phyloP scores from a whole-genome alignment of 2,888 invertebrate species.

The Xestia xanthographa region DNA sequence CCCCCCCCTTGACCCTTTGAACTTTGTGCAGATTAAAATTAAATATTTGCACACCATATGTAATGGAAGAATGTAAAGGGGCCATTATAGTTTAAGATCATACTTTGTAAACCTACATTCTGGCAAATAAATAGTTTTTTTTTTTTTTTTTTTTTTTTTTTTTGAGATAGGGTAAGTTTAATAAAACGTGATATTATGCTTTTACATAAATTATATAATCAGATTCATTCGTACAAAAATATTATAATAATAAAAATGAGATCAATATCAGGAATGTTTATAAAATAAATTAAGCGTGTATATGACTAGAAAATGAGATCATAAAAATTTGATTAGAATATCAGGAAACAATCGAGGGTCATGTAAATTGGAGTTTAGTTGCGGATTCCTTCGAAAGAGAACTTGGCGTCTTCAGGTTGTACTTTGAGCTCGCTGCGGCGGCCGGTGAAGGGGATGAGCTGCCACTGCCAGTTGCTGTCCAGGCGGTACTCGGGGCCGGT shows the following conservation, averaged over 20 bases:
- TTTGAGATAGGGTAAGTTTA: no score
- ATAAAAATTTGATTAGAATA: neutral
- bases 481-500: conserved; percentile 76
- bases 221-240: conserved; percentile 40
- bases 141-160: no score
- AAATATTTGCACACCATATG: no score
- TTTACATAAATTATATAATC: conserved; percentile 23
- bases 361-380: conserved; percentile 28
- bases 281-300: conserved; percentile 18
- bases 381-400: conserved; percentile 54
- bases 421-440: conserved; percentile 56
- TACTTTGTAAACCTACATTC: no score
- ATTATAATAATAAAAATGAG: conserved; percentile 34
- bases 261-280: conserved; percentile 52
- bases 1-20: no score
- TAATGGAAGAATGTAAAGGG: no score
- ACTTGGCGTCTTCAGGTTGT: conserved; percentile 50
- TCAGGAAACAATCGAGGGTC: neutral
- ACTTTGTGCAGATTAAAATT: no score
- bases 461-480: conserved; percentile 73
- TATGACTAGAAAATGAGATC: conserved; percentile 58
- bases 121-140: no score
- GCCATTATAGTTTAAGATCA: no score
- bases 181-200: conserved; percentile 29
- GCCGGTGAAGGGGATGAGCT: conserved; percentile 74